phyloP scores from a whole-genome alignment of 2,888 invertebrate genomes.

The Watsonalla cultraria region DNA sequence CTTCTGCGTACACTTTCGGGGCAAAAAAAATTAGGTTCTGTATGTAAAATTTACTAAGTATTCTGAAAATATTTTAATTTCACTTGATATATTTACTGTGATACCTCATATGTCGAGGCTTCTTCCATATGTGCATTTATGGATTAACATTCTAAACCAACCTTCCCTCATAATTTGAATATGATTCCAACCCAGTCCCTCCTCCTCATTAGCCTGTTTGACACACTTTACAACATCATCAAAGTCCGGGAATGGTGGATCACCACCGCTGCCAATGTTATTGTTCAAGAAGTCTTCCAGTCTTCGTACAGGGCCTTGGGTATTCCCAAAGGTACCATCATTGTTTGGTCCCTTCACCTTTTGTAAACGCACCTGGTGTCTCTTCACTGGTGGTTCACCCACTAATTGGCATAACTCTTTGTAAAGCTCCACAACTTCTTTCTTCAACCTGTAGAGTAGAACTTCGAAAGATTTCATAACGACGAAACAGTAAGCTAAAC shows the following conservation, averaged over 20 bases:
- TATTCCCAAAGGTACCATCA: conserved; percentile 9
- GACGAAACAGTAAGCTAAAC: not conserved
- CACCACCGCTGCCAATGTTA: conserved; percentile 38
- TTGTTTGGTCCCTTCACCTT: conserved; percentile 27
- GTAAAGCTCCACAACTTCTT: conserved; percentile 37
- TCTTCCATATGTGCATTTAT: too few relatives aligned
- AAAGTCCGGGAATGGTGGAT: conserved; percentile 68
- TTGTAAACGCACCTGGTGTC: conserved; percentile 33
- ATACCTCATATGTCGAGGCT: too few relatives aligned
- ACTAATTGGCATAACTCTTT: conserved; percentile 40
- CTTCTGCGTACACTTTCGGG: too few relatives aligned
- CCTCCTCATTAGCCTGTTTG: conserved; percentile 27
- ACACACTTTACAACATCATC: conserved; percentile 61
- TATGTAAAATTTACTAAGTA: too few relatives aligned
- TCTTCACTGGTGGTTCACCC: conserved; percentile 31
- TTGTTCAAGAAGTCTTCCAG: conserved; percentile 48
- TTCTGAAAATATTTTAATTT: too few relatives aligned
- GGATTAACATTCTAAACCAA: conserved; percentile 12
- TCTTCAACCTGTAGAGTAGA: conserved; percentile 40
- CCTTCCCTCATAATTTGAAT: conserved; percentile 44
- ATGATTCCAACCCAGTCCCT: conserved; percentile 37
- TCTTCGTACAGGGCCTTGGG: conserved; percentile 43
- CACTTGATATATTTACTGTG: too few relatives aligned
- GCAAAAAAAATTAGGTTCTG: too few relatives aligned
- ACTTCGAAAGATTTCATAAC: not conserved